A percentile compares a stretch with the other conserved stretches of the same genome.
Conservation (phyloP, 2,113 vertebrate genomes). For the Centropus unirufus region DNA sequence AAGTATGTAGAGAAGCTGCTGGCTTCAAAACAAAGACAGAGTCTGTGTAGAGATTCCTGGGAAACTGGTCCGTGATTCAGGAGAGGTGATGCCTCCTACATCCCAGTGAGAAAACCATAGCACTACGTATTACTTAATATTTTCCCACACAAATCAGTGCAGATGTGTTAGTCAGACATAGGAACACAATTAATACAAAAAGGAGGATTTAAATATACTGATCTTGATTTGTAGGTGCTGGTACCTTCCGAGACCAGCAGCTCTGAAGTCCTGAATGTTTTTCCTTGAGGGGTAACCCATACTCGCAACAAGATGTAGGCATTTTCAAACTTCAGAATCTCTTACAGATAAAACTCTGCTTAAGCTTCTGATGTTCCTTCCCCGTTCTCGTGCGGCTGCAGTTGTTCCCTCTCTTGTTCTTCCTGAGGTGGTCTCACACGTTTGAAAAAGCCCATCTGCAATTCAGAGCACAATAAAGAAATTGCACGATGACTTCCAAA, state of each 20-base stretch:
- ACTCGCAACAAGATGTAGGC: not conserved
- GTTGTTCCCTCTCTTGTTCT: conserved; percentile 93
- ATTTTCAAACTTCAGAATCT: conserved; percentile 5
- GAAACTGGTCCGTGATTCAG: not conserved
- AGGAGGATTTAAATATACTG: not conserved
- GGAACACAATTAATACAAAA: not conserved
- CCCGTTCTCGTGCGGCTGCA: conserved; percentile 94
- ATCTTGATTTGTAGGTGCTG: not conserved
- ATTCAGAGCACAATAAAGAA: not conserved
- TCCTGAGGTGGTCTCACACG: conserved; percentile 94
- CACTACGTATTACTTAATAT: not conserved
- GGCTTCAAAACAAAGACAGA: not conserved
- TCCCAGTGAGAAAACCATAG: conserved; percentile 24
- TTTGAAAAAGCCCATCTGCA: conserved; percentile 96
- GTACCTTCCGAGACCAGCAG: not conserved
- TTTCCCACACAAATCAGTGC: conserved; percentile 35
- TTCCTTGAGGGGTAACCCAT: conserved; percentile 9
- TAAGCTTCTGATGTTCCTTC: conserved; percentile 90
- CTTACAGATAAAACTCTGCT: conserved; percentile 59
- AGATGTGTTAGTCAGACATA: not conserved
- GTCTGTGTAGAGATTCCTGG: not conserved
- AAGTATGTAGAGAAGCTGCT: not conserved
- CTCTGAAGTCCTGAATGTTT: conserved; percentile 18
- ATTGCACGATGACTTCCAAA: not conserved
- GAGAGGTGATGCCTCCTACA: not conserved